These are phyloP conservation scores for Parazoanthus swiftii DNA, from an alignment of 92 coral and sea anemone species.

Conservation along the genomic window DNA sequence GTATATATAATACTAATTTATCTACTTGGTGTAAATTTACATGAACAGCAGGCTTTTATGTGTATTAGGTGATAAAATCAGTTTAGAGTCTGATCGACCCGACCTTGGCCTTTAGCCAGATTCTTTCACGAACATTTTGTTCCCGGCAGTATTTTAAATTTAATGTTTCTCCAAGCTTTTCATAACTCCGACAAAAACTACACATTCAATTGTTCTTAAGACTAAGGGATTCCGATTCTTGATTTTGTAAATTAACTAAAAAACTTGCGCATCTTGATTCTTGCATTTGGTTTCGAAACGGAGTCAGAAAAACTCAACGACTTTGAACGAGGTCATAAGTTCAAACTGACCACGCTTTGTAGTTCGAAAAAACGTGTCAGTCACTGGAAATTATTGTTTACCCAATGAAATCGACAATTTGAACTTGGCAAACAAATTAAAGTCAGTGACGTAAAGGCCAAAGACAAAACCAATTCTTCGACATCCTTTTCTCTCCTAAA, in stretches of 20 bases:
- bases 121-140: too few relatives aligned
- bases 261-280: background rate
- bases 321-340: constrained; percentile 2
- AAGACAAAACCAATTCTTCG: background rate
- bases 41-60: too few relatives aligned
- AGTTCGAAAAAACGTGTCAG: constrained; percentile 9
- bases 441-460: background rate
- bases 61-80: too few relatives aligned
- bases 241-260: too few relatives aligned
- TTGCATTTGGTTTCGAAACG: background rate
- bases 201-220: too few relatives aligned
- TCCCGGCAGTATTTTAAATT: too few relatives aligned
- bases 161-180: too few relatives aligned
- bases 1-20: too few relatives aligned
- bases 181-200: too few relatives aligned
- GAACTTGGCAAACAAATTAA: background rate
- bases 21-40: too few relatives aligned
- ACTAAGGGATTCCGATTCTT: background rate
- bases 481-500: background rate
- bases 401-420: constrained; percentile 2
- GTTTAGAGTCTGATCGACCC: too few relatives aligned
- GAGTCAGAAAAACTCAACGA: background rate
- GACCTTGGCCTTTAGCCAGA: too few relatives aligned
- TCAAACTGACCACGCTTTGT: constrained; percentile 12
- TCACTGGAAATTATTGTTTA: constrained; percentile 7